Evolutionary conservation across 2,888 invertebrate species (phyloP).

Genomic region (Synergus japonicus): DNA sequence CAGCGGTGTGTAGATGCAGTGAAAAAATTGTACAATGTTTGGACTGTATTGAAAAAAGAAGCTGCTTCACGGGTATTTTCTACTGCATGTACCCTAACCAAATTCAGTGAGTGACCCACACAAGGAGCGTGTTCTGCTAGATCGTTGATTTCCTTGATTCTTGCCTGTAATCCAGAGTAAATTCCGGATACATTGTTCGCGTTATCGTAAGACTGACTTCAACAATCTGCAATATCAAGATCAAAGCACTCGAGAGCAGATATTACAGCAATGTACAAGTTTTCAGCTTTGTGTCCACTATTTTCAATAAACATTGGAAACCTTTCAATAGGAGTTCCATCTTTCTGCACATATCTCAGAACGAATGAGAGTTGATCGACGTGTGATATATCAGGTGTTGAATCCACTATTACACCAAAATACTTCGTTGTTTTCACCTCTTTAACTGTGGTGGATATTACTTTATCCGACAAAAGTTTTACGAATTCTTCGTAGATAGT

Average conservation of each 20-base stretch:
- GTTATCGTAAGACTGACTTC: constrained; percentile 62
- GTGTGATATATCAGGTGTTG: constrained; percentile 57
- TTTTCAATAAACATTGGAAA: constrained; percentile 54
- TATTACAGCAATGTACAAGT: too few species aligned
- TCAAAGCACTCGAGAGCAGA: constrained; percentile 27
- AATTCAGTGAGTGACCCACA: constrained; percentile 62
- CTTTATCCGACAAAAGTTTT: constrained; percentile 60
- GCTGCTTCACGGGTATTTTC: constrained; percentile 57
- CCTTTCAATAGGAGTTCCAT: constrained; percentile 47
- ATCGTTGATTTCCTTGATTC: constrained; percentile 59
- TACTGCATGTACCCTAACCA: constrained; percentile 58
- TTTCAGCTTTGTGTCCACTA: too few species aligned
- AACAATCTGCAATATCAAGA: constrained; percentile 53
- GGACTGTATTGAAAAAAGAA: constrained; percentile 55
- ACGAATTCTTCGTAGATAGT: constrained; percentile 67
- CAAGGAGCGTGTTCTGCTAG: constrained; percentile 58
- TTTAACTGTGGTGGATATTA: constrained; percentile 53
- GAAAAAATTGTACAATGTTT: constrained; percentile 61
- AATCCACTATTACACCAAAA: constrained; percentile 61
- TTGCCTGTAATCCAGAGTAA: constrained; percentile 57
- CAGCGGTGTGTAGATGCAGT: constrained; percentile 52
- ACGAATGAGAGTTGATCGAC: constrained; percentile 61
- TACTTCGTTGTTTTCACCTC: constrained; percentile 54
- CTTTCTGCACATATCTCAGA: constrained; percentile 56
- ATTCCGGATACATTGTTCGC: constrained; percentile 60